phyloP scores from a whole-genome alignment of 2,113 vertebrate genomes.

The Crotalus viridis region DNA sequence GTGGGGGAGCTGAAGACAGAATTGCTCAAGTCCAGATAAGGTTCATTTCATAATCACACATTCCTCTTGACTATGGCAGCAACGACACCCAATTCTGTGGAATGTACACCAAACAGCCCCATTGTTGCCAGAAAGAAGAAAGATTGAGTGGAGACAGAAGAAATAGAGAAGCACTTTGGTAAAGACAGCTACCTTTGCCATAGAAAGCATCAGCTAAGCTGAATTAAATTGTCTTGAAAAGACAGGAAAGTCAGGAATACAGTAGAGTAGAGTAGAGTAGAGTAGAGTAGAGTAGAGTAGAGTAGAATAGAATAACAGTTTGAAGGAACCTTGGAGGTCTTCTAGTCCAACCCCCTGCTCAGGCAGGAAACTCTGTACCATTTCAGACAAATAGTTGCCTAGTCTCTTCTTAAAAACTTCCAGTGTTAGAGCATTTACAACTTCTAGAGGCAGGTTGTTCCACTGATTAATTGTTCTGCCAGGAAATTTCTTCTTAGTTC shows the following conservation, averaged over 20 bases:
- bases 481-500: too few relatives aligned
- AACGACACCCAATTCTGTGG: neutral
- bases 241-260: neutral
- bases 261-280: too few relatives aligned
- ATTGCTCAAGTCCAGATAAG: neutral
- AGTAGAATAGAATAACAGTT: too few relatives aligned
- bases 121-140: neutral
- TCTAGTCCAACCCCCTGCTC: too few relatives aligned
- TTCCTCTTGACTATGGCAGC: neutral
- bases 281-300: too few relatives aligned
- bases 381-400: too few relatives aligned
- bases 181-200: neutral
- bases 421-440: too few relatives aligned
- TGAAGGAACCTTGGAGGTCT: too few relatives aligned
- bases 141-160: neutral
- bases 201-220: neutral
- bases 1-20: neutral
- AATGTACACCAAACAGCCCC: neutral
- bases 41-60: neutral
- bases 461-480: too few relatives aligned
- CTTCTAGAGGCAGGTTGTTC: too few relatives aligned
- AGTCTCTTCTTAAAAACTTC: too few relatives aligned
- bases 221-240: neutral
- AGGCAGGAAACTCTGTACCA: too few relatives aligned
- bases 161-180: neutral